These are phyloP conservation scores for Trachops cirrhosus DNA, from an alignment of 2,797 vertebrate species.

Conservation along the genomic window DNA sequence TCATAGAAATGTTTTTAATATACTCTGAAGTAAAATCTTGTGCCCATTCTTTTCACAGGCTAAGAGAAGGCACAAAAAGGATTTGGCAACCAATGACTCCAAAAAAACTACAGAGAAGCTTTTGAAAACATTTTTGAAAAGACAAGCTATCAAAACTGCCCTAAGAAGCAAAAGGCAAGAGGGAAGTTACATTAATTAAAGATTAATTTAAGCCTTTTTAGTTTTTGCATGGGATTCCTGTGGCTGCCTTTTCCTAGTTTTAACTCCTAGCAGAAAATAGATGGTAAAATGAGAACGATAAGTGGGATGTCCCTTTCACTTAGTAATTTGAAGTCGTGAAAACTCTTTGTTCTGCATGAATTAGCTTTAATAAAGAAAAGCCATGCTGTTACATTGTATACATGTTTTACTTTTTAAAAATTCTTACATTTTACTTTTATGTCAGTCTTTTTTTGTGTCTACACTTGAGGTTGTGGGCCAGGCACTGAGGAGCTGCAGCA, in stretches of 20 bases:
- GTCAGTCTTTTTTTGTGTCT: too few species aligned
- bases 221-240: neutral
- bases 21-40: neutral
- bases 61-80: conserved; percentile 93
- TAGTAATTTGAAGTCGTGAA: neutral
- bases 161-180: conserved; percentile 85
- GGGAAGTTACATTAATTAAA: neutral
- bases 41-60: conserved; percentile 80
- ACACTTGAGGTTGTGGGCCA: fast-evolving
- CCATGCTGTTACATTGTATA: fast-evolving
- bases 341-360: neutral
- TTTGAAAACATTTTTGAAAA: conserved; percentile 93
- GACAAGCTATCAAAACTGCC: conserved; percentile 93
- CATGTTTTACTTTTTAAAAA: neutral
- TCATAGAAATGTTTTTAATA: neutral
- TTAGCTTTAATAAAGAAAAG: neutral
- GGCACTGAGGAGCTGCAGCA: neutral
- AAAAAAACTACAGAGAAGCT: conserved; percentile 94
- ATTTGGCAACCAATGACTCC: conserved; percentile 88
- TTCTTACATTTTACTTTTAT: neutral
- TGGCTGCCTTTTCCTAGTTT: neutral
- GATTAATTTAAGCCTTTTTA: neutral
- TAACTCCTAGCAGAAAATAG: neutral
- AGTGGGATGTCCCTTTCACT: neutral
- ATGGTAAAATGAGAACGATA: neutral